These are phyloP conservation scores for Morbakka virulenta DNA, from an alignment of 30 jellyfish, hydroid and myxozoan genomes.

Conservation along the genomic window DNA sequence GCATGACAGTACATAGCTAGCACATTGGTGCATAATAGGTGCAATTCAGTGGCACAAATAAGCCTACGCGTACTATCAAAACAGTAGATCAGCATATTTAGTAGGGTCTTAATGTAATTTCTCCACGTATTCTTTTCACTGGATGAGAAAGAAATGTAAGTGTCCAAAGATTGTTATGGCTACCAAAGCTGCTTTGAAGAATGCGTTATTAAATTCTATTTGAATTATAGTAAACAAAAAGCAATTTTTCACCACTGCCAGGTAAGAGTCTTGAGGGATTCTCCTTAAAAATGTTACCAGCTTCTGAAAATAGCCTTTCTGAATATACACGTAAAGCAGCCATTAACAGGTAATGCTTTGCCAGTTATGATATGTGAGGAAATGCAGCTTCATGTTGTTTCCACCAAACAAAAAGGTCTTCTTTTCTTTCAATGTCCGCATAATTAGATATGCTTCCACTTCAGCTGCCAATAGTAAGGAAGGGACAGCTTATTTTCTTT, in stretches of 20 bases:
- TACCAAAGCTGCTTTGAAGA: too few species aligned
- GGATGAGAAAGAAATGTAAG: too few species aligned
- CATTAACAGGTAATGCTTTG: constrained; percentile 6
- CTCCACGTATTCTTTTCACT: too few species aligned
- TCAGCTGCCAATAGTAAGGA: constrained; percentile 25
- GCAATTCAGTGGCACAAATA: too few species aligned
- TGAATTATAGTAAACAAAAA: constrained; percentile 21
- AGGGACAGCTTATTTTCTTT: constrained; percentile 12
- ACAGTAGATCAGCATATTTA: too few species aligned
- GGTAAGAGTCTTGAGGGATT: constrained; percentile 44
- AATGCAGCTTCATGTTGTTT: constrained; percentile 31
- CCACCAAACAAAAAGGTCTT: constrained; percentile 52
- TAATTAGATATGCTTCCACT: constrained; percentile 10
- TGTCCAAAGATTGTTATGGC: too few species aligned
- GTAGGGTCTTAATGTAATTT: too few species aligned
- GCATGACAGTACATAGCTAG: too few species aligned
- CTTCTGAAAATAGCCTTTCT: constrained; percentile 52
- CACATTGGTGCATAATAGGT: too few species aligned
- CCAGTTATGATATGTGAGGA: constrained; percentile 40
- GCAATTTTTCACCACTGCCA: constrained; percentile 19
- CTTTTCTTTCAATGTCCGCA: constrained; percentile 33
- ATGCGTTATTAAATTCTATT: not conserved
- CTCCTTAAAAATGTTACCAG: constrained; percentile 61
- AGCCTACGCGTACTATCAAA: too few species aligned
- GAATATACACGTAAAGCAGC: constrained; percentile 47